Evolutionary conservation across 2,113 vertebrate genomes (phyloP).

Genomic region (Crypturellus undulatus): DNA sequence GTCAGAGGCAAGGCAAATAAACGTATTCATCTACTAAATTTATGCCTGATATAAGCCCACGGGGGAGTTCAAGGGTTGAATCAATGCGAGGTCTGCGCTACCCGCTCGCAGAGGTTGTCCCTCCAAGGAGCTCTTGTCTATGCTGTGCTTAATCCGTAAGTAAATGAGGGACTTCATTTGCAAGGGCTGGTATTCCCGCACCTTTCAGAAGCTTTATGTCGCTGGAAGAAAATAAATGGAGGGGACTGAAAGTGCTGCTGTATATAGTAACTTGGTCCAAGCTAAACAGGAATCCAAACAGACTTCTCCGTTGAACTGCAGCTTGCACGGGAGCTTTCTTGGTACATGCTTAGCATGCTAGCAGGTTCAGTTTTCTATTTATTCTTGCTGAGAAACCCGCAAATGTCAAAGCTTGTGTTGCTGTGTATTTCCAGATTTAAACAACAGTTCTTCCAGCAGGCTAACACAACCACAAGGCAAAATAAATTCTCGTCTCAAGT

Average conservation of each 20-base stretch:
- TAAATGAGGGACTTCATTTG: not conserved
- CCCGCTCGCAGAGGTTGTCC: not conserved
- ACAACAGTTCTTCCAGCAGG: not conserved
- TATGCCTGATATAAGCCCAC: not conserved
- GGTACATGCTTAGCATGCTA: not conserved
- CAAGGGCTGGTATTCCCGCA: not conserved
- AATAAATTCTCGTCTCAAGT: not conserved
- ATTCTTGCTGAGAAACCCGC: conserved; percentile 18
- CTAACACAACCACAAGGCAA: not conserved
- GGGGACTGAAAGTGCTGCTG: not conserved
- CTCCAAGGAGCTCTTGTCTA: conserved; percentile 11
- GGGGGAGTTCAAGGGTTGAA: not conserved
- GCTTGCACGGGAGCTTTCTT: not conserved
- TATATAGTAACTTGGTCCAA: not conserved
- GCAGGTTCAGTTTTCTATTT: conserved; percentile 15
- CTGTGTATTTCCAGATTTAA: conserved; percentile 8
- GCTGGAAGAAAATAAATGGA: not conserved
- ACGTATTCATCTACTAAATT: not conserved
- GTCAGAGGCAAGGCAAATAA: not conserved
- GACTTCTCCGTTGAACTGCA: not conserved
- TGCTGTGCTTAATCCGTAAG: not conserved
- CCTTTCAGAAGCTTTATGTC: conserved; percentile 8
- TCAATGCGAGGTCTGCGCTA: not conserved
- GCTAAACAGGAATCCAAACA: not conserved
- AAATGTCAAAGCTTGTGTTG: not conserved